Percentiles rank a stretch among this genome's conserved stretches.
These are phyloP conservation scores for Chromis chromis DNA, from an alignment of 2,797 vertebrate species.

Conservation along the genomic window DNA sequence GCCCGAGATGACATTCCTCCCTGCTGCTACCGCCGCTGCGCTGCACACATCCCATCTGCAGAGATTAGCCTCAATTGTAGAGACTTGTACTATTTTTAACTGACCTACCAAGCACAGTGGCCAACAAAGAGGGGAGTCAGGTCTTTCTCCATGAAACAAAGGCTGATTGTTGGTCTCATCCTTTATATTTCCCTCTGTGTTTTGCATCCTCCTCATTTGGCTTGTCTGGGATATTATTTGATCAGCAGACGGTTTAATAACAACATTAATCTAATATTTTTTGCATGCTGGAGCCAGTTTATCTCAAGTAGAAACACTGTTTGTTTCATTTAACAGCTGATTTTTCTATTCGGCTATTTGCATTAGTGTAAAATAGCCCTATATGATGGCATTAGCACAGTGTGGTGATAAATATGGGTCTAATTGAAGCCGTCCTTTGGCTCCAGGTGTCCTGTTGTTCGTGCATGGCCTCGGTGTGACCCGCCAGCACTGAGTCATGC, in stretches of 20 bases:
- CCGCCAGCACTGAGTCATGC: slow-evolving; percentile 56
- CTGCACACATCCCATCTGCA: slow-evolving; percentile 77
- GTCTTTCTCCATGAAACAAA: slow-evolving; percentile 53
- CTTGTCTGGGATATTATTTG: background rate
- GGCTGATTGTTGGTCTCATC: slow-evolving; percentile 5
- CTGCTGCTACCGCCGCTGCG: slow-evolving; percentile 57
- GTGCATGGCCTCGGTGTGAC: slow-evolving; percentile 45
- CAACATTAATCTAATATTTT: background rate
- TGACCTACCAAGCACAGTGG: slow-evolving; percentile 76
- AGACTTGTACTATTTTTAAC: slow-evolving; percentile 80
- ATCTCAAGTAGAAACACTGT: background rate
- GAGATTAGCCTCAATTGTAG: slow-evolving; percentile 78
- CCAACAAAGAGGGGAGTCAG: slow-evolving; percentile 56
- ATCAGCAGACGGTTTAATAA: background rate
- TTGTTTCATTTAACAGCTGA: background rate
- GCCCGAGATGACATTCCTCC: slow-evolving; percentile 48
- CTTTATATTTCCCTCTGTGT: slow-evolving; percentile 1
- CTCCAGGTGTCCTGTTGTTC: slow-evolving; percentile 39
- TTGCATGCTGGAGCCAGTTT: background rate
- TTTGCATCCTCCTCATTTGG: slow-evolving; percentile 1
- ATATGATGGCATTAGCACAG: no score
- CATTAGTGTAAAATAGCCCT: background rate
- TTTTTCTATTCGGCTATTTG: background rate
- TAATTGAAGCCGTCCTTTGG: background rate
- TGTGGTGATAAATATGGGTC: background rate